Evolutionary conservation across 2,888 invertebrate species (phyloP).

Genomic region (Mesodorylaimus sp.): DNA sequence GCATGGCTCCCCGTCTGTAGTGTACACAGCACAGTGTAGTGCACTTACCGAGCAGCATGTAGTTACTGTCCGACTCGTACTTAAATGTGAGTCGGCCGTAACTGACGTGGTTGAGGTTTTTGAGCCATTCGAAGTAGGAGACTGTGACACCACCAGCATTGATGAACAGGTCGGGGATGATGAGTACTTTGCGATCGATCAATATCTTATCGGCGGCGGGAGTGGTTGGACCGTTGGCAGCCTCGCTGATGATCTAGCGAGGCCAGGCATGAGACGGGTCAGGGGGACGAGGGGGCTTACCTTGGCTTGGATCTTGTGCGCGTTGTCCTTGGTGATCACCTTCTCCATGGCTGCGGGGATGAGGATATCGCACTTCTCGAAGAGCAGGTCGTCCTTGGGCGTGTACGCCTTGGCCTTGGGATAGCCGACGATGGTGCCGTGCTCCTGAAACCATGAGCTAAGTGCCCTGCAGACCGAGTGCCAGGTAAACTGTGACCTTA

Average conservation of each 20-base stretch:
- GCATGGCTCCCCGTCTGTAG: too few relatives aligned
- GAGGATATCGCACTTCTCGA: constrained; percentile 82
- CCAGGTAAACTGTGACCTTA: too few relatives aligned
- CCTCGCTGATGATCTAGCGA: constrained; percentile 67
- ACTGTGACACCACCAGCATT: constrained; percentile 82
- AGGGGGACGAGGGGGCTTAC: too few relatives aligned
- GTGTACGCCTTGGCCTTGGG: constrained; percentile 72
- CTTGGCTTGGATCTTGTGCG: constrained; percentile 71
- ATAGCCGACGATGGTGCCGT: constrained; percentile 80
- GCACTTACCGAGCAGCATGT: constrained; percentile 66
- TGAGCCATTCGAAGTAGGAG: constrained; percentile 95
- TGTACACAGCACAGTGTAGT: too few relatives aligned
- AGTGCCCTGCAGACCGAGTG: too few relatives aligned
- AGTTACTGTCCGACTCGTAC: constrained; percentile 78
- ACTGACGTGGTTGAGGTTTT: constrained; percentile 91
- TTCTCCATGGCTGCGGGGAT: constrained; percentile 91
- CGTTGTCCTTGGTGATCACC: constrained; percentile 75
- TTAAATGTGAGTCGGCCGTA: constrained; percentile 80
- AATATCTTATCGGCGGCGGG: constrained; percentile 82
- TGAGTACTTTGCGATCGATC: constrained; percentile 61
- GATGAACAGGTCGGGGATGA: constrained; percentile 62
- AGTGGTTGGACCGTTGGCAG: constrained; percentile 89
- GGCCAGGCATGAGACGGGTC: neutral
- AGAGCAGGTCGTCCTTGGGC: constrained; percentile 43
- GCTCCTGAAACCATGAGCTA: constrained; percentile 33